Percentiles rank a stretch among this genome's conserved stretches.
Conservation (phyloP, 1,140 invertebrate genomes). For the Hermetia illucens region DNA sequence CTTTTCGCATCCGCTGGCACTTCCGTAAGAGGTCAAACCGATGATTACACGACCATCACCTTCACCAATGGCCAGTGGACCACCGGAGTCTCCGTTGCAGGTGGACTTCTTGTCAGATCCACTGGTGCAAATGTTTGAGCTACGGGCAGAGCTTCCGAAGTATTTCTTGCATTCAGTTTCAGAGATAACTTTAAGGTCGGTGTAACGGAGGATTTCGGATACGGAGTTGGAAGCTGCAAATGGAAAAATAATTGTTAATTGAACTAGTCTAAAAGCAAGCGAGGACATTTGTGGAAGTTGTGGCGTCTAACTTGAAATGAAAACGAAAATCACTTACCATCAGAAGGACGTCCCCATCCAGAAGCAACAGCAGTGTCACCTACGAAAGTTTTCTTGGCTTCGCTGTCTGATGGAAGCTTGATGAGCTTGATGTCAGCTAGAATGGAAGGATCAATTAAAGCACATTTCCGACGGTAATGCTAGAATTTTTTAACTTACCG, state of each 20-base stretch:
- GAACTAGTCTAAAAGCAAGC: background rate
- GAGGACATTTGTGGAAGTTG: too few species aligned
- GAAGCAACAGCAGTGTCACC: constrained; percentile 16
- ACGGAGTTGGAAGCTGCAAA: constrained; percentile 3
- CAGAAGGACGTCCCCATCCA: constrained; percentile 28
- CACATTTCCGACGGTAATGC: too few species aligned
- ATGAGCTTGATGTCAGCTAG: too few species aligned
- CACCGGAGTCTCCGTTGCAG: constrained; percentile 21
- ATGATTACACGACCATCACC: constrained; percentile 13
- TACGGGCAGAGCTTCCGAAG: constrained; percentile 11
- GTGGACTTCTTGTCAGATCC: constrained; percentile 15
- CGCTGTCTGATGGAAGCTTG: too few species aligned
- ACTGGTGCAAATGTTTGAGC: constrained; percentile 19
- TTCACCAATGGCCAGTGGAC: constrained; percentile 14
- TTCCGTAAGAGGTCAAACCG: constrained; percentile 36
- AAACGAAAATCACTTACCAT: constrained; percentile 17
- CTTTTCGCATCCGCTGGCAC: constrained; percentile 30
- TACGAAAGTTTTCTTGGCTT: constrained; percentile 14
- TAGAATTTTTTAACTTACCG: constrained; percentile 10
- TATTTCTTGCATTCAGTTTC: constrained; percentile 10
- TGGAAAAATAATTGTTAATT: background rate
- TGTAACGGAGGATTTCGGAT: constrained; percentile 13
- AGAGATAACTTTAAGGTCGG: constrained; percentile 15
- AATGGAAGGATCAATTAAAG: background rate
- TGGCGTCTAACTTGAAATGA: too few species aligned